Evolutionary conservation across 2,797 vertebrate genomes (phyloP).

Genomic region (Tachyglossus aculeatus): DNA sequence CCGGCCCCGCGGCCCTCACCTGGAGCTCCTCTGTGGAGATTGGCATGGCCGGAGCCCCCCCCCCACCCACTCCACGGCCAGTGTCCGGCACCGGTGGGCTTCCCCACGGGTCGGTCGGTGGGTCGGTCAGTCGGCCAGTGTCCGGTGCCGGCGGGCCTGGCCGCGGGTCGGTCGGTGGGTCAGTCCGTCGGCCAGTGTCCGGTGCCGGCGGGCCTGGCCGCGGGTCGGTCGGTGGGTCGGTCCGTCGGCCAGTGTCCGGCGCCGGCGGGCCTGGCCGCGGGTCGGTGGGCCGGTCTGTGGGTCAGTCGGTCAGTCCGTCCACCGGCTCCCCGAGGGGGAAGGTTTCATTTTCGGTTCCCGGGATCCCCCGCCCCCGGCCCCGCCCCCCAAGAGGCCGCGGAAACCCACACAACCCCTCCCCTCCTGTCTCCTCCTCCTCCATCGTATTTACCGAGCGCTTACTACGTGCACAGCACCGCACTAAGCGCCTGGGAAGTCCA

Average conservation of each 20-base stretch:
- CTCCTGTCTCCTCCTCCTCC: no score
- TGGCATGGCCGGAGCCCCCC: no score
- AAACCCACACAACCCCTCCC: no score
- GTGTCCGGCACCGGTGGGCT: no score
- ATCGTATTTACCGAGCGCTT: no score
- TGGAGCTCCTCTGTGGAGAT: no score
- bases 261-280: background rate
- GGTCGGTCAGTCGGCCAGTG: background rate
- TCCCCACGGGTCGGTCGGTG: no score
- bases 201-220: background rate
- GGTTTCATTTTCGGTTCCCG: constrained; percentile 25
- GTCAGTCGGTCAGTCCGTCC: no score
- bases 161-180: fast-evolving
- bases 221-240: background rate
- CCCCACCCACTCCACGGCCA: no score
- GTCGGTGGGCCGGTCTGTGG: background rate
- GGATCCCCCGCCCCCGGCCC: background rate
- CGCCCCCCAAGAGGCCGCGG: background rate
- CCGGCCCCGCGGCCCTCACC: background rate
- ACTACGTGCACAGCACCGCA: no score
- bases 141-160: background rate
- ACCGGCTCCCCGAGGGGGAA: background rate
- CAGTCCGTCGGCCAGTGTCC: background rate
- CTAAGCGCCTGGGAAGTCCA: no score
- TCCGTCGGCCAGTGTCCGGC: background rate